These are phyloP conservation scores for Camptogramma bilineatum DNA, from an alignment of 2,888 invertebrate genomes.

Conservation along the genomic window DNA sequence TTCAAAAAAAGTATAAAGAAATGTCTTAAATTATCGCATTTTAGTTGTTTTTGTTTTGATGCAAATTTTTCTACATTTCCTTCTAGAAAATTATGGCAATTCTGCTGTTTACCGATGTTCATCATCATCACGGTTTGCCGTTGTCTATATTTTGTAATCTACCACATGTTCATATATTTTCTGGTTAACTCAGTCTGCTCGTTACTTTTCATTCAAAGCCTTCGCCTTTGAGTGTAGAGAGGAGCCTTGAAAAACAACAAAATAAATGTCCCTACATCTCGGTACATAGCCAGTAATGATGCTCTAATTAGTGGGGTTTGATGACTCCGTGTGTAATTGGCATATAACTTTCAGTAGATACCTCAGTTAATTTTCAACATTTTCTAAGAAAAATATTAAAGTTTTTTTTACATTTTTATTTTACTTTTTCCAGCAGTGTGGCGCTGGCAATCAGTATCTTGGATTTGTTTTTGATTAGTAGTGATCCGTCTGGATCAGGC, in stretches of 20 bases:
- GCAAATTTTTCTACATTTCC: not conserved
- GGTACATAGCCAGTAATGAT: slow-evolving; percentile 14
- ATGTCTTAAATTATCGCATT: not conserved
- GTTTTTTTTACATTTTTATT: too few relatives aligned
- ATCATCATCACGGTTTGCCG: not conserved
- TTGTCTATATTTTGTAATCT: not conserved
- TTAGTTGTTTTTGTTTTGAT: too few relatives aligned
- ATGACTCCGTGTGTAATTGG: slow-evolving; percentile 4
- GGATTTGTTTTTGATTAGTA: too few relatives aligned
- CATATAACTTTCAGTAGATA: not conserved
- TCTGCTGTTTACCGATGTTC: not conserved
- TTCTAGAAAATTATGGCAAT: not conserved
- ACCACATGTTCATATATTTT: slow-evolving; percentile 2
- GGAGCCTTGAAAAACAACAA: slow-evolving; percentile 11
- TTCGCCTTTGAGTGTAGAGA: not conserved
- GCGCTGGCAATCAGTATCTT: too few relatives aligned
- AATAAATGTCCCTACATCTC: not conserved
- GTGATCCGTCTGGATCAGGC: too few relatives aligned
- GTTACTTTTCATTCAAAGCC: slow-evolving; percentile 26
- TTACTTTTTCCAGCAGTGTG: too few relatives aligned
- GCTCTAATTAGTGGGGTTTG: slow-evolving; percentile 23
- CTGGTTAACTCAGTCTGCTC: slow-evolving; percentile 7
- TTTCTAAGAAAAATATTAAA: not conserved
- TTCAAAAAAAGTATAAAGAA: not conserved
- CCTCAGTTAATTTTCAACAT: too few relatives aligned